Conservation (phyloP, 30 jellyfish, hydroid and myxozoan genomes). For the Clytia hemisphaerica region DNA sequence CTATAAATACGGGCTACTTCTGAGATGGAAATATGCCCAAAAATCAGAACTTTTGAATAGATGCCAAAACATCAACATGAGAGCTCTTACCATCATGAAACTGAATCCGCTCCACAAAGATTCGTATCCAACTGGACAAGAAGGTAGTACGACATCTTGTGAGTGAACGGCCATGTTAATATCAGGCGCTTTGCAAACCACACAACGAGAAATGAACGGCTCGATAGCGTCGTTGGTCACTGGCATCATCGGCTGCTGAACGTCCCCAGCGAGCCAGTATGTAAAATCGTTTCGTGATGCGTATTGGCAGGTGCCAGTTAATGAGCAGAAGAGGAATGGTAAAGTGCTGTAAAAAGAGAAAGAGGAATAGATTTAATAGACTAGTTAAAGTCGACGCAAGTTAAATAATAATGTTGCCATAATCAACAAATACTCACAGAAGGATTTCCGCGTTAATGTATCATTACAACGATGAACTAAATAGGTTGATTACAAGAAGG, state of each 20-base stretch:
- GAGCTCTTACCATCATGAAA: conserved; percentile 70
- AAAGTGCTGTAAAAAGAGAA: conserved; percentile 65
- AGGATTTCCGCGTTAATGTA: neutral
- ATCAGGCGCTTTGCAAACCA: conserved; percentile 86
- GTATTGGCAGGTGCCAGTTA: conserved; percentile 49
- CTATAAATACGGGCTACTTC: too few relatives aligned
- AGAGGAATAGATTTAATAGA: too few relatives aligned
- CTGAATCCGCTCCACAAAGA: conserved; percentile 87
- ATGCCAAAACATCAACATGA: too few relatives aligned
- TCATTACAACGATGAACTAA: neutral
- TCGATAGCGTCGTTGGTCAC: conserved; percentile 60
- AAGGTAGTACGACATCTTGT: conserved; percentile 62
- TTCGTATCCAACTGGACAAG: conserved; percentile 82
- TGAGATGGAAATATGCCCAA: too few relatives aligned
- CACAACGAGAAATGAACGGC: conserved; percentile 87
- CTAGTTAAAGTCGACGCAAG: too few relatives aligned
- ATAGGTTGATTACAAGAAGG: too few relatives aligned
- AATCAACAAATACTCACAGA: too few relatives aligned
- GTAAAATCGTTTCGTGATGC: conserved; percentile 79
- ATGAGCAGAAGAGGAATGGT: conserved; percentile 84
- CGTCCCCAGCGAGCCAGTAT: conserved; percentile 79
- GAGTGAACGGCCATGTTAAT: conserved; percentile 85
- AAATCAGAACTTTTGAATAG: too few relatives aligned
- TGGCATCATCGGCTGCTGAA: conserved; percentile 45
- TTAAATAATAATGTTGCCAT: neutral